Percentiles rank a stretch among this genome's conserved stretches.
Evolutionary conservation across 2,113 vertebrate species (phyloP).

Genomic region (Prunella himalayana): DNA sequence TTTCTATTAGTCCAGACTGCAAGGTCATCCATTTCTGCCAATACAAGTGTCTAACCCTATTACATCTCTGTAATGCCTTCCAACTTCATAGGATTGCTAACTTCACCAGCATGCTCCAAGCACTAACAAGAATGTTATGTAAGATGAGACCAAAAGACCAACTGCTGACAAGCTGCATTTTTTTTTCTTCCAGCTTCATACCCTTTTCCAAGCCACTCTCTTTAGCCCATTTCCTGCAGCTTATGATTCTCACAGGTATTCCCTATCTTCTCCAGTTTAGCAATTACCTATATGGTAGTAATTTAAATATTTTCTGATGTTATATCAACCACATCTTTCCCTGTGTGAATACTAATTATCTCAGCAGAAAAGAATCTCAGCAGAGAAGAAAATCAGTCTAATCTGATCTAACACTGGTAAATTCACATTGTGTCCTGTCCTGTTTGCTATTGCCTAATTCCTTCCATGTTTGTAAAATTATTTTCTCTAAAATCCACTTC

Average conservation of each 20-base stretch:
- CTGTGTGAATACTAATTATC: not conserved
- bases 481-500: not conserved
- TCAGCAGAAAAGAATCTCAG: not conserved
- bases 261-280: not conserved
- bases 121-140: not conserved
- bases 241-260: not conserved
- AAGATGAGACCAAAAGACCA: not conserved
- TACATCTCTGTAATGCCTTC: not conserved
- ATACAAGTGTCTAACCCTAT: slow-evolving; percentile 21
- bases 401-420: not conserved
- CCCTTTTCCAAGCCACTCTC: not conserved
- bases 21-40: slow-evolving; percentile 2
- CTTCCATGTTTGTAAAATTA: not conserved
- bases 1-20: not conserved
- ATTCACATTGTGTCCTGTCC: not conserved
- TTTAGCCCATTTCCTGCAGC: not conserved
- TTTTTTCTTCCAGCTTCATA: not conserved
- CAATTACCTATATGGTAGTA: not conserved
- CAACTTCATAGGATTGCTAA: not conserved
- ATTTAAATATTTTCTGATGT: not conserved
- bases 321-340: not conserved
- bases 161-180: not conserved
- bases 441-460: not conserved
- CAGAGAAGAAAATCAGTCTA: not conserved
- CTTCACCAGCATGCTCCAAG: not conserved